phyloP scores from a whole-genome alignment of 2,888 invertebrate species.

The Epirrhoe alternata region DNA sequence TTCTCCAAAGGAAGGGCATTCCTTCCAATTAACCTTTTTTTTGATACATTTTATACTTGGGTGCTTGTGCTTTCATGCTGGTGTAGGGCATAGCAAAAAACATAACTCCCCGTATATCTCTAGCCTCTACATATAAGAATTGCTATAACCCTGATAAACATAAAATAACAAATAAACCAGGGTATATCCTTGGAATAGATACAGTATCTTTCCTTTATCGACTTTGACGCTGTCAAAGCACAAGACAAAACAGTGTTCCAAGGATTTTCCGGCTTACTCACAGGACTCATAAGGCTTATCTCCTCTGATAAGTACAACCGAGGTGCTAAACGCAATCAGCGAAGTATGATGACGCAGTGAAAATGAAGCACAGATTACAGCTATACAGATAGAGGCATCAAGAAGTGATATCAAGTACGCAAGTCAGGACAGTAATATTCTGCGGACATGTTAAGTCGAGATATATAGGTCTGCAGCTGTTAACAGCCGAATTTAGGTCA shows the following conservation, averaged over 20 bases:
- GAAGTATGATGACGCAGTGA: conserved; percentile 18
- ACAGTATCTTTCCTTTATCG: not conserved
- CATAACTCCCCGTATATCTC: not conserved
- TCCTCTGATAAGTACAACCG: conserved; percentile 9
- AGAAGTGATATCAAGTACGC: conserved; percentile 31
- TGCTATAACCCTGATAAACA: not conserved
- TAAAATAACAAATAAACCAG: not conserved
- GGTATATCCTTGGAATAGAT: not conserved
- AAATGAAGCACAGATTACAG: conserved; percentile 10
- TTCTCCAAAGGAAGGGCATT: not conserved
- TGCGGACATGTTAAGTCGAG: conserved; percentile 49
- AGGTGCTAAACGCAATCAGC: conserved; percentile 18
- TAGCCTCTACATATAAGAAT: not conserved
- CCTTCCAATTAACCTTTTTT: not conserved
- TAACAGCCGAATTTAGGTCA: conserved; percentile 65
- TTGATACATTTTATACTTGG: not conserved
- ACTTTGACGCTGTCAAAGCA: not conserved
- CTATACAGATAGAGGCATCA: conserved; percentile 5
- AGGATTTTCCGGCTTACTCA: conserved; percentile 4
- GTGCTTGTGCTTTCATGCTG: no score
- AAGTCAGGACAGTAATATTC: conserved; percentile 45
- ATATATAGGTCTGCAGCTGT: conserved; percentile 55
- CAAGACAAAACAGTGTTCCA: conserved; percentile 3
- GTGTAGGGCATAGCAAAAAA: no score
- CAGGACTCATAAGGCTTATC: conserved; percentile 10